These are phyloP conservation scores for Punctoribates punctum DNA, from an alignment of 2,888 invertebrate genomes.

Conservation along the genomic window DNA sequence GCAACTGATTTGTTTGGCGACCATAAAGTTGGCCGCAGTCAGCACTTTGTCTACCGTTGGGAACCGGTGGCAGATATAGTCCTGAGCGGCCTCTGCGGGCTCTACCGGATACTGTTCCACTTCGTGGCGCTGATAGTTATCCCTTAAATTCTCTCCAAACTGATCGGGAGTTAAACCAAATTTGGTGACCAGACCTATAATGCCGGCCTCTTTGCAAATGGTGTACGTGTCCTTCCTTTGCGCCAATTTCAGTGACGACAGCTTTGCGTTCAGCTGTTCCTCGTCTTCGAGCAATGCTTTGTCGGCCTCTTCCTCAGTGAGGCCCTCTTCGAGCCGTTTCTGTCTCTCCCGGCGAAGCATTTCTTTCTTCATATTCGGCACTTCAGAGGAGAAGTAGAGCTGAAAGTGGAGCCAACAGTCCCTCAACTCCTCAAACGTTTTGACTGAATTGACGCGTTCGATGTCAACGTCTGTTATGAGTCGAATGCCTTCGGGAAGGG, in stretches of 20 bases:
- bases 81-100: slow-evolving; percentile 73
- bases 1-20: slow-evolving; percentile 84
- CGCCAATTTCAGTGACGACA: slow-evolving; percentile 68
- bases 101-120: slow-evolving; percentile 87
- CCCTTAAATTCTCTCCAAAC: slow-evolving; percentile 91
- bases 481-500: slow-evolving; percentile 51
- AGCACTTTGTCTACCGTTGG: slow-evolving; percentile 73
- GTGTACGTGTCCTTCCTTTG: slow-evolving; percentile 76
- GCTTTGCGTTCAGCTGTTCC: slow-evolving; percentile 52
- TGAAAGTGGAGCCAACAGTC: slow-evolving; percentile 92
- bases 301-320: slow-evolving; percentile 50
- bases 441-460: slow-evolving; percentile 65
- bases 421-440: slow-evolving; percentile 82
- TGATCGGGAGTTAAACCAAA: slow-evolving; percentile 91
- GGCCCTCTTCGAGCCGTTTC: slow-evolving; percentile 52
- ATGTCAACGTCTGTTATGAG: slow-evolving; percentile 80
- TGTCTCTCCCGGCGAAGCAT: slow-evolving; percentile 63
- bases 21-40: slow-evolving; percentile 87
- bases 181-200: slow-evolving; percentile 69
- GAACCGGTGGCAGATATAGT: slow-evolving; percentile 60
- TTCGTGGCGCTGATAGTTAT: slow-evolving; percentile 91
- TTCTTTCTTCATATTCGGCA: slow-evolving; percentile 75
- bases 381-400: slow-evolving; percentile 80
- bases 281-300: slow-evolving; percentile 64
- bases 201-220: slow-evolving; percentile 47